Conservation (phyloP, 2,888 invertebrate species). For the Mycalesis mineus region DNA sequence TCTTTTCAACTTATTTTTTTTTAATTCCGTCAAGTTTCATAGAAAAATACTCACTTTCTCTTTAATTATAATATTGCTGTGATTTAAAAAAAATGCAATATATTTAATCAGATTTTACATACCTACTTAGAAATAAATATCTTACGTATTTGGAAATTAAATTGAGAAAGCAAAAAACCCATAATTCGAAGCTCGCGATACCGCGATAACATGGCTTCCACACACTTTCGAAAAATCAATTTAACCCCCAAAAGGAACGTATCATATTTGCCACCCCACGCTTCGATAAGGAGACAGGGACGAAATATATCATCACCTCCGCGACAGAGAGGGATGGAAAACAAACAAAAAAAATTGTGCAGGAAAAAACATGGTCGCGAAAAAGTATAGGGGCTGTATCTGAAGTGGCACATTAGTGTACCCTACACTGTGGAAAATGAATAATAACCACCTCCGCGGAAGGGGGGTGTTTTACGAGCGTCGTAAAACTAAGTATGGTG, state of each 20-base stretch:
- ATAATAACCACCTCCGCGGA: conserved; percentile 57
- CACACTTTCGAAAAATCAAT: conserved; percentile 73
- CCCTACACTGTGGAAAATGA: conserved; percentile 70
- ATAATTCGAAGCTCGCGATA: conserved; percentile 26
- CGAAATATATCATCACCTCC: conserved; percentile 19
- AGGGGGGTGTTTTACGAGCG: conserved; percentile 51
- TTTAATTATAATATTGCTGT: no score
- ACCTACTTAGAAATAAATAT: no score
- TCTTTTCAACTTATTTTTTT: no score
- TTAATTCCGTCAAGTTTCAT: no score
- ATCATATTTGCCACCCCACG: conserved; percentile 76
- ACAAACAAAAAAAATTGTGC: conserved; percentile 66
- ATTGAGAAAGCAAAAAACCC: neutral
- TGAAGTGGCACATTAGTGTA: conserved; percentile 71
- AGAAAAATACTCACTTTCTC: no score
- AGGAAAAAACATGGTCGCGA: conserved; percentile 75
- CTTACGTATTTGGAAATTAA: no score
- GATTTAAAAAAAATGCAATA: no score
- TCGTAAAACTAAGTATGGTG: conserved; percentile 38
- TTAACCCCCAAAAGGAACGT: conserved; percentile 72
- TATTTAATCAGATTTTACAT: no score
- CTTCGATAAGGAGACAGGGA: conserved; percentile 57
- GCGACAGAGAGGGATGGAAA: conserved; percentile 39
- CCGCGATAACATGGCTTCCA: conserved; percentile 66
- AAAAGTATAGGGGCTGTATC: conserved; percentile 64